Base-by-base conservation (phyloP, 2,888 invertebrate species). In the Phragmatobia fuliginosa region DNA sequence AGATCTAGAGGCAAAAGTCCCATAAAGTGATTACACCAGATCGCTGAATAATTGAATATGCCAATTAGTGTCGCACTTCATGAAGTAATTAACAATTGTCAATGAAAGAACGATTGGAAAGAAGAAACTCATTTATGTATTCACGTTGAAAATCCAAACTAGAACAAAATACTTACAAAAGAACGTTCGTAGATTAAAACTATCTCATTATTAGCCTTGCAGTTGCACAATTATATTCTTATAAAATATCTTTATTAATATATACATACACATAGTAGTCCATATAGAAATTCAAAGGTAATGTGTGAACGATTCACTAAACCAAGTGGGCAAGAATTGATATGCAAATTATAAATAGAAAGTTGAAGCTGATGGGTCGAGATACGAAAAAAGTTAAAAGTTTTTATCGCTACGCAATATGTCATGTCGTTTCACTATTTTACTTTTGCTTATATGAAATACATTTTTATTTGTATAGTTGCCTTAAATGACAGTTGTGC, bases 281-380 rank as follows among this genome's bases (percentile, higher is more conserved):
- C 28, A 33, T 38, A 18, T 64, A 56, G 10, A 64, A 56, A 64
- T 56, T 36, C 56, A 64, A 5, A 52, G 36, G 25, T 64, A 36
- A 52, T 28, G 56, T 52, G 62, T 41, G 32, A 45, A n/a, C 49
- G 11, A 32, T 33, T 52, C 52, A 52, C 64, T 36, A 56, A 64
- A 56, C 36, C 25, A 66, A 31, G 41, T 60, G n/a, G 38, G 18
- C 38, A 60, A 31, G 78, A 80, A 64, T 73, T 62, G 70, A 74
- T 81, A 80, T 81, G 80, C 77, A 79, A 80, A 80, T 81, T 63
- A 69, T 71, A 78, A 77, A 75, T 71, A 81, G 81, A 81, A 79
- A 81, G 81, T 78, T 45, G 68, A 61, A 67, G 68, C 78, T 64
- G 61, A 68, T 74, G 63, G 58, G 49, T 66, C 61, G 67, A 56